Percentiles rank a stretch among this genome's conserved stretches.
Conservation (phyloP, 2,888 invertebrate genomes). For the Rhingia rostrata region DNA sequence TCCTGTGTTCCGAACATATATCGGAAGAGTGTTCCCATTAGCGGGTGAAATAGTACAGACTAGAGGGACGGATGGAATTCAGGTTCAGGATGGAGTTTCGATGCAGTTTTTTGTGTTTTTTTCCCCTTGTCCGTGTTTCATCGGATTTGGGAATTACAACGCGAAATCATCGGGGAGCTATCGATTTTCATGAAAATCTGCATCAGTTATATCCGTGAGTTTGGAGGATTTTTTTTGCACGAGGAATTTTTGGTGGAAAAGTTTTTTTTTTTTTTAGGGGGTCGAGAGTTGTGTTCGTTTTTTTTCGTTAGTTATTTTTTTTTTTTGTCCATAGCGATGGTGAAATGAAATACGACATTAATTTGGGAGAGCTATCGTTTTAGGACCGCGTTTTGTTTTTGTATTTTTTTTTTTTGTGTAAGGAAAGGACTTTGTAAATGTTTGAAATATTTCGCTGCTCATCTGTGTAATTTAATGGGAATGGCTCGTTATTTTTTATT, state of each 20-base stretch:
- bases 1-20: not conserved
- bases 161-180: slow-evolving; percentile 41
- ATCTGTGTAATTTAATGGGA: no score
- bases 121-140: not conserved
- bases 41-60: slow-evolving; percentile 11
- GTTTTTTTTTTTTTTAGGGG: slow-evolving; percentile 17
- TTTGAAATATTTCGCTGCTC: no score
- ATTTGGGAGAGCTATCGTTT: slow-evolving; percentile 16
- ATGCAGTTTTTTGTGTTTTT: not conserved
- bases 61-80: slow-evolving; percentile 3
- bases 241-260: slow-evolving; percentile 11
- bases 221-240: not conserved
- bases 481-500: no score
- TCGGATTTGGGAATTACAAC: slow-evolving; percentile 31
- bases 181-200: slow-evolving; percentile 65
- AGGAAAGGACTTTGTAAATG: no score
- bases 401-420: no score
- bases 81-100: slow-evolving; percentile 3
- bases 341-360: slow-evolving; percentile 53
- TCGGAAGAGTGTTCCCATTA: slow-evolving; percentile 8
- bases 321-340: slow-evolving; percentile 15
- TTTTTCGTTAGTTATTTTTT: slow-evolving; percentile 49
- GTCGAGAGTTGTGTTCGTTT: slow-evolving; percentile 56
- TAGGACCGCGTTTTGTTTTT: no score
- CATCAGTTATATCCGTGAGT: slow-evolving; percentile 27